Base-by-base conservation (phyloP, 2,888 invertebrate genomes). In the Cantharis flavilabris region DNA sequence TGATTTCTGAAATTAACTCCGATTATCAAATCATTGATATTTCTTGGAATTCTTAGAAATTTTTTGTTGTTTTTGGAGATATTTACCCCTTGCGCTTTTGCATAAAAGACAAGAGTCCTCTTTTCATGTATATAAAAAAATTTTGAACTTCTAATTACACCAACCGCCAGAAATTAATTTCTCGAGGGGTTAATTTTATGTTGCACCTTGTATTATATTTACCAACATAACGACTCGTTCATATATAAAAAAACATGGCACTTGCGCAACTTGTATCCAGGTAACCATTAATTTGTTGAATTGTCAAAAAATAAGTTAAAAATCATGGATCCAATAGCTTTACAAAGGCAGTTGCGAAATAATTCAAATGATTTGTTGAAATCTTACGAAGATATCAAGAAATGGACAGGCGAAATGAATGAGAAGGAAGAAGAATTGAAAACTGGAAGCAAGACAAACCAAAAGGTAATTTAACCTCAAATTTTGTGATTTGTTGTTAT, bases 361-460 rank as follows among this genome's bases (percentile, higher is more conserved):
- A 96, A 95, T 89, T 91, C 92, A 26, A 90, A 92, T 80, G 94
- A 94, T 84, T 88, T 95, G 73, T 91, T 92, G 83, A 91, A 90
- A 81, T 95, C 92, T 88, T 89, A 93, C 86, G 91, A 92, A 81
- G 96, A 95, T 85, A 89, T 96, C 84, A 91, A 92, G 86, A 90
- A 90, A 86, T 94, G 94, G 93, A 93, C 94, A 83, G 88, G 90
- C 71, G 92, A 94, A 86, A 94, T 94, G 93, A 94, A 93, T 88
- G 89, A 91, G 80, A 94, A 93, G 88, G 94, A 95, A 84, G 71
- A 16, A 67, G 26, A 26, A 9, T 49, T 79, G 2, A 75, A 26
- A 26, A 26, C 26, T 5, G 26, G 9, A 74, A 18, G 28, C 28
- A 10, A 30, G 10, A 23, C 26, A 1, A 11, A 91, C 91, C 30